phyloP scores from a whole-genome alignment of 2,797 vertebrate genomes.

The Pseudopleuronectes americanus region DNA sequence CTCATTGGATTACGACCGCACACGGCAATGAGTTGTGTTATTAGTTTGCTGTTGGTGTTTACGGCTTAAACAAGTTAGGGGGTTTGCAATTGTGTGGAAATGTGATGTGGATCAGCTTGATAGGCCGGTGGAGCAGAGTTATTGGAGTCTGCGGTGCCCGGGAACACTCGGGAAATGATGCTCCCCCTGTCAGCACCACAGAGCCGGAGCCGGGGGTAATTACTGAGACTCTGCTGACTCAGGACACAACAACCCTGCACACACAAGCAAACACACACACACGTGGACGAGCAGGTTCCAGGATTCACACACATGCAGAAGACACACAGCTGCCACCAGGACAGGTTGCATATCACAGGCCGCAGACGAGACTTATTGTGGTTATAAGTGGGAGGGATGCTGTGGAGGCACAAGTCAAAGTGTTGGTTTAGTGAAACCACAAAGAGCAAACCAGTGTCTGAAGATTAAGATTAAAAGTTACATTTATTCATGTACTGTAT shows the following conservation, averaged over 20 bases:
- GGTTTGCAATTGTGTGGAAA: constrained; percentile 67
- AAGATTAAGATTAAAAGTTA: too few species aligned
- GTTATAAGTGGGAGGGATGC: neutral
- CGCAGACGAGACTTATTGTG: neutral
- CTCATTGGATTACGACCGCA: constrained; percentile 79
- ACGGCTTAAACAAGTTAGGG: constrained; percentile 81
- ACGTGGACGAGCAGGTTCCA: neutral
- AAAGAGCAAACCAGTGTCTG: neutral
- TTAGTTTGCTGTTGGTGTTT: constrained; percentile 78
- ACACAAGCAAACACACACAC: constrained; percentile 5
- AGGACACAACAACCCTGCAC: constrained; percentile 60
- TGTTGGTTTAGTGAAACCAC: neutral
- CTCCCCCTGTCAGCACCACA: constrained; percentile 63
- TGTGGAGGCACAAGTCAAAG: too few species aligned
- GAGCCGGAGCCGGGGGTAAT: constrained; percentile 77
- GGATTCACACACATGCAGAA: neutral
- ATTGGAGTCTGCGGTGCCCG: constrained; percentile 78
- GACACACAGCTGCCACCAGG: neutral
- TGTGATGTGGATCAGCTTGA: constrained; percentile 83
- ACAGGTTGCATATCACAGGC: neutral
- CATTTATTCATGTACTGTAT: too few species aligned
- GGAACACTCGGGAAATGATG: constrained; percentile 75
- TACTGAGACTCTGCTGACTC: constrained; percentile 83
- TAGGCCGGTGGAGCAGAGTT: constrained; percentile 81
- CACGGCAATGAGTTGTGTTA: constrained; percentile 74